Evolutionary conservation across 2,888 invertebrate genomes (phyloP), one percentile per base, ranked within the genome.

Genomic region (Apamea epomidion): DNA sequence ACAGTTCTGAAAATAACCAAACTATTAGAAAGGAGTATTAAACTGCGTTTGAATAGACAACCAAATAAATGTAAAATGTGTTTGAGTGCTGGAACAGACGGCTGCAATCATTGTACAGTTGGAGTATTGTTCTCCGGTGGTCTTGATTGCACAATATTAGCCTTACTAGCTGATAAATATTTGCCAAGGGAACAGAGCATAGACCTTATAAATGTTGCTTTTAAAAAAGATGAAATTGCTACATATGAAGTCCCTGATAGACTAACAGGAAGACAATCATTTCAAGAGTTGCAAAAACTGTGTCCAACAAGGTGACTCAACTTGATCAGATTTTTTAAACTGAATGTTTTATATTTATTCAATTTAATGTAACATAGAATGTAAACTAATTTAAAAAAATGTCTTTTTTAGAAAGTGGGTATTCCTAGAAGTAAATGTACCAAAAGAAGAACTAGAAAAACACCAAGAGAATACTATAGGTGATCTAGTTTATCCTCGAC

Each of bases 121-220:
- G 99, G 98, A 68, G 97, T 99, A 79, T 96, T 99, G 87, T 99
- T 99, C 97, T 99, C 99, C 85, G 99, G 99, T 65, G 99, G 99
- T 29, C 97, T 99, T 64, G 99, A 99, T 95, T 99, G 99, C 82
- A 98, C 99, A n/a, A 98, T 99, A 89, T 95, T 99, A 87, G 98
- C 99, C 51, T 97, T 98, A 71, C 92, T 99, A 71, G 98, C 98
- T 14, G 97, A 99, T 92, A 97, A 98, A 96, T 98, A 97, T 95
- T 95, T 98, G 32, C 95, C 97, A 1, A 90, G 91, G 81, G 92
- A 97, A 74, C 98, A 98, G 91, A 97, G 98, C 42, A 99, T 99
- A 90, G 99, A 99, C 94, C 97, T 99, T 37, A 97, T 99, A 58
- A 99, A 99, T 97, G 99, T 99, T n/a, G 99, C 99, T 32, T 99